Evolutionary conservation across 2,888 invertebrate species (phyloP).

Genomic region (Philonicus albiceps): DNA sequence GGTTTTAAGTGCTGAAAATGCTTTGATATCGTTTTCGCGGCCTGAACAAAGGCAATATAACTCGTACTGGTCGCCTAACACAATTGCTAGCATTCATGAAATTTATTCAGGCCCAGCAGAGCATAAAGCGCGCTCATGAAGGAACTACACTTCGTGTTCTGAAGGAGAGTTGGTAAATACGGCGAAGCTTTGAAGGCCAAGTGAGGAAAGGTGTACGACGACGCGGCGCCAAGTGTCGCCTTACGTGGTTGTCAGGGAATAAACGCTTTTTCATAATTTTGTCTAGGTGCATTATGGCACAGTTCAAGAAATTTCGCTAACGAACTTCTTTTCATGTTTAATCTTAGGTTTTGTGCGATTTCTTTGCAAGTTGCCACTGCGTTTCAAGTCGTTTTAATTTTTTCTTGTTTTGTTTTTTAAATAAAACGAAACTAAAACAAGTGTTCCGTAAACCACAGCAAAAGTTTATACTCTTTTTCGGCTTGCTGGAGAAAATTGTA

Average conservation of each 20-base stretch:
- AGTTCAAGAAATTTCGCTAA: background rate
- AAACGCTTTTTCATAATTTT: constrained; percentile 6
- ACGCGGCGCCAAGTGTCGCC: background rate
- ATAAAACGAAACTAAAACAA: background rate
- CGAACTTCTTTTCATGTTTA: background rate
- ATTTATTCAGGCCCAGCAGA: background rate
- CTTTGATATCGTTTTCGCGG: constrained; percentile 9
- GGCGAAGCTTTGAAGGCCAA: background rate
- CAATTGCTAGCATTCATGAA: constrained; percentile 13
- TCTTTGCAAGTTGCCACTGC: background rate
- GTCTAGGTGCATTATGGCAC: constrained; percentile 4
- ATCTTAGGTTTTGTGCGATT: background rate
- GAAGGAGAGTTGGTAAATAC: background rate
- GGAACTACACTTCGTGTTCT: background rate
- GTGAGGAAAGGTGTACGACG: background rate
- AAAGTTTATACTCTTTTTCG: background rate
- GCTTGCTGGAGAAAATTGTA: background rate
- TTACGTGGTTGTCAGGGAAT: background rate
- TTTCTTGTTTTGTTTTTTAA: background rate
- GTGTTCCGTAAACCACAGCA: background rate
- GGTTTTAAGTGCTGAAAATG: background rate
- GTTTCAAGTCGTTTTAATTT: background rate
- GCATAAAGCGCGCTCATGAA: background rate
- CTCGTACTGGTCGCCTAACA: background rate
- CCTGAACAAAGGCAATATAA: constrained; percentile 6